phyloP scores from a whole-genome alignment of 92 coral and sea anemone genomes.

The Palythoa grandis region DNA sequence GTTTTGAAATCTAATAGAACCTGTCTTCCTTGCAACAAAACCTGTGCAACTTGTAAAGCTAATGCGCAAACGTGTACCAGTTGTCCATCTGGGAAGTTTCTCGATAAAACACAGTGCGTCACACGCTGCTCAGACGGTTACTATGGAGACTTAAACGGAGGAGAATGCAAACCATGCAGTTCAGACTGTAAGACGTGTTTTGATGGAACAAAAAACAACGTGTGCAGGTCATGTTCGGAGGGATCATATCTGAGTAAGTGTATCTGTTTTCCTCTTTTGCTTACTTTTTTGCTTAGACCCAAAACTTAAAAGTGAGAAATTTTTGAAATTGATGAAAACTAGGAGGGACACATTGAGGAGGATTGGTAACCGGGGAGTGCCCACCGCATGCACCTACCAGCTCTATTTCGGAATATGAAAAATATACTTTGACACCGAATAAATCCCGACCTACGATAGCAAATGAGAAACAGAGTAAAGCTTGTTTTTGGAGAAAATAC shows the following conservation, averaged over 20 bases:
- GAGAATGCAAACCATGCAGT: constrained; percentile 58
- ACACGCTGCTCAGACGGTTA: constrained; percentile 66
- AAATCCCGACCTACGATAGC: no score
- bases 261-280: not conserved
- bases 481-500: no score
- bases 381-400: no score
- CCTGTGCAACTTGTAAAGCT: constrained; percentile 53
- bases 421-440: no score
- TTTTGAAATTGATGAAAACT: no score
- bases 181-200: constrained; percentile 73
- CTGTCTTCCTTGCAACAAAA: constrained; percentile 22
- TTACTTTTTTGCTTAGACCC: not conserved
- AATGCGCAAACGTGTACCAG: constrained; percentile 51
- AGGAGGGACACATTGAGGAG: no score
- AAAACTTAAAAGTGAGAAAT: not conserved
- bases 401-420: no score
- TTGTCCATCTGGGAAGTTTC: constrained; percentile 60
- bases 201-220: constrained; percentile 57
- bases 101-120: constrained; percentile 57
- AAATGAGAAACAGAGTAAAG: no score
- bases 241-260: constrained; percentile 72
- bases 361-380: no score
- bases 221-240: constrained; percentile 71
- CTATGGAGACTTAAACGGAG: constrained; percentile 67
- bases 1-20: not conserved